Base-by-base conservation (phyloP, 2,888 invertebrate species). In the Odontocolon sp. region DNA sequence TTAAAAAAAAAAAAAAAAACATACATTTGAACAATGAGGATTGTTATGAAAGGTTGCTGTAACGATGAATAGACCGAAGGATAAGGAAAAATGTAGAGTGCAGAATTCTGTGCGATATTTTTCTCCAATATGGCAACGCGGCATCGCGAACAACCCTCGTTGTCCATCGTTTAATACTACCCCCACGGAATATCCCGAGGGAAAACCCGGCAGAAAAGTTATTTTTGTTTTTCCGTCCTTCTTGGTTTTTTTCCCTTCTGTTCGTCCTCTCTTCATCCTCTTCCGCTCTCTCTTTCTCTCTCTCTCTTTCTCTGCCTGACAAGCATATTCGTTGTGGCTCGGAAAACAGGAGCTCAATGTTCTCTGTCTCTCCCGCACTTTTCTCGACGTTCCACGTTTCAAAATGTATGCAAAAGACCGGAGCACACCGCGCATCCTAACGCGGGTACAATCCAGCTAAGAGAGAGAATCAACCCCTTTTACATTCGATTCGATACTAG, bases 341-440 rank as follows among this genome's bases (percentile, higher is more conserved):
- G 70, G 47, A 52, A 59, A 47, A 61, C 52, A 66, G 40, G 40
- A 73, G 52, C 73, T 59, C 54, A 40, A 54, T 33, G 42, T 50
- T 47, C 21, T n/a, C 54, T 16, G 23, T 31, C 40, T 66, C 57
- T 26, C 36, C 3, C 54, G 21, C 45, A 36, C 71, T 16, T 31
- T 9, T n/a, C 38, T 23, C 16, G 40, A n/a, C 42, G 85, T 82
- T 86, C 86, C 84, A 82, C 85, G 86, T 88, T 89, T 88, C 85
- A 85, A 89, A 89, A 89, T 89, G 86, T 89, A 90, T 89, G 89
- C 88, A 90, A 90, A 89, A 89, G 88, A 87, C 87, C 86, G 80
- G 83, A 81, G 86, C 85, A 86, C 84, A 85, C 84, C 86, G 88
- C 87, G 88, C 89, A 89, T 89, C 88, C 87, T 87, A 89, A 88